Evolutionary conservation across 2,888 invertebrate species (phyloP).

Genomic region (Pyrocoelia pectoralis): DNA sequence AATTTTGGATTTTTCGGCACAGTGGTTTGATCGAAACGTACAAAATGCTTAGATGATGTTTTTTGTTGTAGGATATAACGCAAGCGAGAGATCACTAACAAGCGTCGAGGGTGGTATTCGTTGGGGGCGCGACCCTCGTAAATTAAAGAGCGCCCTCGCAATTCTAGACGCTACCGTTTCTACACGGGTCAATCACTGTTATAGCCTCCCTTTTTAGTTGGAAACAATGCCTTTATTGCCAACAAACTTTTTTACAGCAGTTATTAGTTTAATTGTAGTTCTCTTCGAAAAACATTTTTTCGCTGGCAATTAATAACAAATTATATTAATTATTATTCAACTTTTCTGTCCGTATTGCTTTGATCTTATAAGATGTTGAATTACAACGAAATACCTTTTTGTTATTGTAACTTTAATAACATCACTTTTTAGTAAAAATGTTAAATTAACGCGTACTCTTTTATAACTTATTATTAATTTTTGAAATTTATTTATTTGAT

Average conservation of each 20-base stretch:
- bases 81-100: constrained; percentile 55
- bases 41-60: constrained; percentile 40
- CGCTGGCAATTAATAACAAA: background rate
- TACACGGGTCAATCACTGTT: constrained; percentile 47
- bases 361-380: no score
- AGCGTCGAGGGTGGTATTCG: constrained; percentile 58
- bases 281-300: background rate
- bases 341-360: no score
- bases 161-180: constrained; percentile 50
- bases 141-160: constrained; percentile 58
- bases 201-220: constrained; percentile 38
- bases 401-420: no score
- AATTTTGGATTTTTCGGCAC: constrained; percentile 5
- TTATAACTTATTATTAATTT: no score
- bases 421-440: no score
- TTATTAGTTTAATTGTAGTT: constrained; percentile 31
- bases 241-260: constrained; percentile 30
- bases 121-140: constrained; percentile 58
- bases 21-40: constrained; percentile 22
- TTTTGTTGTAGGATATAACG: constrained; percentile 48
- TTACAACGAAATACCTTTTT: no score
- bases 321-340: no score
- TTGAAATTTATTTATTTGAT: no score
- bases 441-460: no score
- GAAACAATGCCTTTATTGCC: constrained; percentile 34